phyloP scores from a whole-genome alignment of 2,113 vertebrate species.

The Perca flavescens region DNA sequence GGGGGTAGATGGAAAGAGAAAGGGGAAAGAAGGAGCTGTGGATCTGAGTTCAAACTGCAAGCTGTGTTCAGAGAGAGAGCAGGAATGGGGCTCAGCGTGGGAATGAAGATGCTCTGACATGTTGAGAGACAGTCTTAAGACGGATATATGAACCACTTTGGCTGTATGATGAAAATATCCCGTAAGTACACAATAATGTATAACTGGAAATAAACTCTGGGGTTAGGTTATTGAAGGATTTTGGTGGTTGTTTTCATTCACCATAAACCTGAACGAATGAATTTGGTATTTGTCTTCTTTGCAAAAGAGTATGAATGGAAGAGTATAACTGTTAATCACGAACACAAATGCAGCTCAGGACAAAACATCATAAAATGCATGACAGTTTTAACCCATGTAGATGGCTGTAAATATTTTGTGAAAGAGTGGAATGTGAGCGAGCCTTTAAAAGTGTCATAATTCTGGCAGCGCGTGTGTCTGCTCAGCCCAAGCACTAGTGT shows the following conservation, averaged over 20 bases:
- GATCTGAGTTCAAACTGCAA: conserved; percentile 70
- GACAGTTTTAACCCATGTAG: background rate
- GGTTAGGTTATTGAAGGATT: conserved; percentile 20
- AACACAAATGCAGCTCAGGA: conserved; percentile 3
- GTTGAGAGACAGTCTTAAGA: conserved; percentile 57
- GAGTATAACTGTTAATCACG: background rate
- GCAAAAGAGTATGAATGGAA: background rate
- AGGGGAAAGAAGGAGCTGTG: conserved; percentile 50
- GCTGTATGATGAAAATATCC: conserved; percentile 81
- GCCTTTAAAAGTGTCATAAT: conserved; percentile 42
- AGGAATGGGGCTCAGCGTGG: conserved; percentile 77
- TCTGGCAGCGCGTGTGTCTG: conserved; percentile 11
- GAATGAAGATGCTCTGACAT: conserved; percentile 78
- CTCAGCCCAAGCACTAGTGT: conserved; percentile 15
- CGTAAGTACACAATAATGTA: conserved; percentile 76
- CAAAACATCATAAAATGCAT: conserved; percentile 17
- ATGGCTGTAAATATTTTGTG: conserved; percentile 23
- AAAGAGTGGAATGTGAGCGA: conserved; percentile 26
- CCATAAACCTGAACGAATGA: conserved; percentile 7
- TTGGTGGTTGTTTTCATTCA: conserved; percentile 18
- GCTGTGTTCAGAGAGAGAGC: conserved; percentile 62
- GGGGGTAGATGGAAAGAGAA: conserved; percentile 68
- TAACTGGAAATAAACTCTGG: conserved; percentile 1
- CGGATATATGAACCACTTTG: conserved; percentile 58
- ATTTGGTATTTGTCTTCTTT: background rate